Evolutionary conservation across 2,888 invertebrate species (phyloP).

Genomic region (Lasioglossum pauxillum): DNA sequence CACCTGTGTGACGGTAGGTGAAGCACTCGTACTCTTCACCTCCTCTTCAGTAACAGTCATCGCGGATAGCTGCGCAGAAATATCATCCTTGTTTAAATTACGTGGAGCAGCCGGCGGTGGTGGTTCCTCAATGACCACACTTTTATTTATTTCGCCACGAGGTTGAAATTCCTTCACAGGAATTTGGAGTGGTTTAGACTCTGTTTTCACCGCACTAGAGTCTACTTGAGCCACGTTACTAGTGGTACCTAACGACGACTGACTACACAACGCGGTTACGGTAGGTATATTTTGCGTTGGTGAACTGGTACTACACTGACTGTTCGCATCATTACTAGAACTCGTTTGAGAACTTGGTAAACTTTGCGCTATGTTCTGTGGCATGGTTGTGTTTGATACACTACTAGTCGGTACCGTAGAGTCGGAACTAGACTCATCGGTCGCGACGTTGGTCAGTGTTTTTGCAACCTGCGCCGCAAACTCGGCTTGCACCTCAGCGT

Average conservation of each 20-base stretch:
- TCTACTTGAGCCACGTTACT: conserved; percentile 65
- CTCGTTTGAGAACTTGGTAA: conserved; percentile 71
- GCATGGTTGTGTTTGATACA: conserved; percentile 60
- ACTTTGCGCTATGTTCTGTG: conserved; percentile 69
- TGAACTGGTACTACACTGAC: conserved; percentile 72
- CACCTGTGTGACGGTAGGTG: conserved; percentile 44
- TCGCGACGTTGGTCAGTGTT: conserved; percentile 73
- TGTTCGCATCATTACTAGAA: conserved; percentile 71
- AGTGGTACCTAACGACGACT: conserved; percentile 62
- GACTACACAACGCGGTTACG: conserved; percentile 71
- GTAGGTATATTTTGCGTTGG: conserved; percentile 67
- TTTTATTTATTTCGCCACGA: conserved; percentile 72
- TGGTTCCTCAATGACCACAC: conserved; percentile 68
- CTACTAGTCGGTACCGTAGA: conserved; percentile 67
- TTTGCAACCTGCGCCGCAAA: conserved; percentile 83
- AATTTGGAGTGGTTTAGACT: conserved; percentile 76
- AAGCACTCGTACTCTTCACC: conserved; percentile 42
- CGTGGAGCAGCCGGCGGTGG: conserved; percentile 48
- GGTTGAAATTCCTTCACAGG: conserved; percentile 77
- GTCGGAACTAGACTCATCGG: conserved; percentile 68
- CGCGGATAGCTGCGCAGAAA: conserved; percentile 80
- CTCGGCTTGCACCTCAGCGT: conserved; percentile 80
- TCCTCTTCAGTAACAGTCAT: conserved; percentile 57
- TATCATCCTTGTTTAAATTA: conserved; percentile 73
- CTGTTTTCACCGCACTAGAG: conserved; percentile 61